phyloP scores from a whole-genome alignment of 30 jellyfish, hydroid and myxozoan species.

The Aurelia aurita complex sp. Pacific region DNA sequence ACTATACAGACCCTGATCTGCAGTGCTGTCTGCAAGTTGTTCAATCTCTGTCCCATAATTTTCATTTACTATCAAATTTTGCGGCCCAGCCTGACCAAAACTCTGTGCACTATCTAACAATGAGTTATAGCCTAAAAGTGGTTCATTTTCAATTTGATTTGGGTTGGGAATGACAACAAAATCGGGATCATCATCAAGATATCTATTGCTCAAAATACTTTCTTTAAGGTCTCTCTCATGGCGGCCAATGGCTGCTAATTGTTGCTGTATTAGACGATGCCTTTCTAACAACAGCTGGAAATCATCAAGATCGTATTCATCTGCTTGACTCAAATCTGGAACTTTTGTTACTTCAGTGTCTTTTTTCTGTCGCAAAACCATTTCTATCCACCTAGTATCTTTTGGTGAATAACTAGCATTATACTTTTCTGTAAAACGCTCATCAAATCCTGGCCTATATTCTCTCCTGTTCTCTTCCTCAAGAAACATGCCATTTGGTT shows the following conservation, averaged over 20 bases:
- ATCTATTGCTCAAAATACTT: background rate
- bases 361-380: background rate
- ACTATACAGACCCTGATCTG: background rate
- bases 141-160: constrained; percentile 7
- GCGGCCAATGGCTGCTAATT: constrained; percentile 55
- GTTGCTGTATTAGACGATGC: constrained; percentile 88
- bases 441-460: background rate
- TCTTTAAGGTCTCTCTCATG: constrained; percentile 25
- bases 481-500: too few species aligned
- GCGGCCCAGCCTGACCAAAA: too few species aligned
- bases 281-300: constrained; percentile 77
- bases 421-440: background rate
- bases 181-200: constrained; percentile 26
- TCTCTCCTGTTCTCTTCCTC: too few species aligned
- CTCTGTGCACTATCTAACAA: too few species aligned
- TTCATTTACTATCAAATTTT: too few species aligned
- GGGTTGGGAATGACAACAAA: constrained; percentile 37
- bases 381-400: background rate
- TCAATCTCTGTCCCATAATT: background rate
- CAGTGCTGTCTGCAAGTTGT: background rate
- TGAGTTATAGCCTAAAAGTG: background rate
- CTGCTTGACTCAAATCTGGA: constrained; percentile 19
- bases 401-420: background rate
- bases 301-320: constrained; percentile 79
- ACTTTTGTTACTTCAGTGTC: background rate